phyloP scores from a whole-genome alignment of 64 coral and sea anemone species.

The Montipora capricornis region DNA sequence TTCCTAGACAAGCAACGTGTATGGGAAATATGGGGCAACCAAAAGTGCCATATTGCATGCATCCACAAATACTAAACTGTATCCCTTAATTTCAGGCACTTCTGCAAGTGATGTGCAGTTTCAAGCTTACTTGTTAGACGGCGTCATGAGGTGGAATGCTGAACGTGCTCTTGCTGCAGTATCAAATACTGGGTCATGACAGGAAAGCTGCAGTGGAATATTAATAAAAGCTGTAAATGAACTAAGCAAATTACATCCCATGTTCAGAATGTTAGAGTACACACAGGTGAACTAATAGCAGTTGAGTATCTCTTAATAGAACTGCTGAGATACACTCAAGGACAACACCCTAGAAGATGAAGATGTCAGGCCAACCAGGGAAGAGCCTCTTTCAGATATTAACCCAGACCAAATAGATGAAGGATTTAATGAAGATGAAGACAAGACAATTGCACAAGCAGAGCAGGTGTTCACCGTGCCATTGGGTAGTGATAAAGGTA shows the following conservation, averaged over 20 bases:
- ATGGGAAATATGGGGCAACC: too few species aligned
- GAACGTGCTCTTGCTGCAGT: too few species aligned
- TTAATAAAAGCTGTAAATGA: too few species aligned
- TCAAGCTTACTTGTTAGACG: too few species aligned
- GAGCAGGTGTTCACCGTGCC: neutral
- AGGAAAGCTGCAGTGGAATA: too few species aligned
- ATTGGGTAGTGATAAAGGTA: neutral
- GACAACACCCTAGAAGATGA: neutral
- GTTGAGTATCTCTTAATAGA: constrained; percentile 60
- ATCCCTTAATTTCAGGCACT: too few species aligned
- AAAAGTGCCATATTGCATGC: too few species aligned
- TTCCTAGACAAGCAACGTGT: too few species aligned
- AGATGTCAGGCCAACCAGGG: neutral
- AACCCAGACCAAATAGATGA: constrained; percentile 22
- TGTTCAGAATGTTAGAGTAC: constrained; percentile 28
- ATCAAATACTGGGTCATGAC: too few species aligned
- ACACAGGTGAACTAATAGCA: constrained; percentile 67
- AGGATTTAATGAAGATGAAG: constrained; percentile 41
- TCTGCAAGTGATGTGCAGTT: too few species aligned
- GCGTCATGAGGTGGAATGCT: too few species aligned
- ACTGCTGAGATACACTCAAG: constrained; percentile 38
- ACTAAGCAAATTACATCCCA: neutral
- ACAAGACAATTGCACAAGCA: constrained; percentile 38
- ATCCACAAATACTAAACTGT: too few species aligned
- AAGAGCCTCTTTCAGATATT: constrained; percentile 23